These are phyloP conservation scores for Stratiolaelaps scimitus DNA, from an alignment of 1,140 invertebrate species.

Conservation along the genomic window DNA sequence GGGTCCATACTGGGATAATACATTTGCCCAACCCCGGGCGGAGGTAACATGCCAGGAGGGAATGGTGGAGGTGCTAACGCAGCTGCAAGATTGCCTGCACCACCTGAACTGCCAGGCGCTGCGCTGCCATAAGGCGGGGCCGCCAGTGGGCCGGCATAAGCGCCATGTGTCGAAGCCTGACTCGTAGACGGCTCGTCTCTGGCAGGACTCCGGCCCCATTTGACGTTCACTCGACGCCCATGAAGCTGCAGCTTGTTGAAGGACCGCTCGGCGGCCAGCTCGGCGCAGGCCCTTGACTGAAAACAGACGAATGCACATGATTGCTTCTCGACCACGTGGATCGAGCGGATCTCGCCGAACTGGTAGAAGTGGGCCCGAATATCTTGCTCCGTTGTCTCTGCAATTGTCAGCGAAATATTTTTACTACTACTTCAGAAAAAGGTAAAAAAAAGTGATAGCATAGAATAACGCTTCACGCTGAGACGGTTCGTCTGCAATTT, in stretches of 20 bases:
- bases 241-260: slow-evolving; percentile 88
- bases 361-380: slow-evolving; percentile 91
- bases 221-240: slow-evolving; percentile 75
- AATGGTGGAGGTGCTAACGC: not conserved
- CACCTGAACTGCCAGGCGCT: too few species aligned
- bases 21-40: slow-evolving; percentile 13
- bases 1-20: slow-evolving; percentile 29
- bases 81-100: not conserved
- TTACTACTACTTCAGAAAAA: too few species aligned
- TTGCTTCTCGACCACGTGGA: slow-evolving; percentile 79
- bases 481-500: too few species aligned
- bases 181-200: slow-evolving; percentile 31
- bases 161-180: not conserved
- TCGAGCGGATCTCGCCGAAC: slow-evolving; percentile 90
- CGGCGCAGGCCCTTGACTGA: slow-evolving; percentile 71
- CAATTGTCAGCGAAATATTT: too few species aligned
- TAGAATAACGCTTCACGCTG: too few species aligned
- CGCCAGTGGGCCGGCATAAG: not conserved
- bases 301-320: slow-evolving; percentile 98
- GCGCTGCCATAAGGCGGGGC: too few species aligned
- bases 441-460: too few species aligned
- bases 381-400: slow-evolving; percentile 75
- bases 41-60: not conserved
- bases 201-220: slow-evolving; percentile 59
- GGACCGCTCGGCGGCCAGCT: slow-evolving; percentile 83